Base-by-base conservation (phyloP, 2,888 invertebrate species). In the Salpingus planirostris region DNA sequence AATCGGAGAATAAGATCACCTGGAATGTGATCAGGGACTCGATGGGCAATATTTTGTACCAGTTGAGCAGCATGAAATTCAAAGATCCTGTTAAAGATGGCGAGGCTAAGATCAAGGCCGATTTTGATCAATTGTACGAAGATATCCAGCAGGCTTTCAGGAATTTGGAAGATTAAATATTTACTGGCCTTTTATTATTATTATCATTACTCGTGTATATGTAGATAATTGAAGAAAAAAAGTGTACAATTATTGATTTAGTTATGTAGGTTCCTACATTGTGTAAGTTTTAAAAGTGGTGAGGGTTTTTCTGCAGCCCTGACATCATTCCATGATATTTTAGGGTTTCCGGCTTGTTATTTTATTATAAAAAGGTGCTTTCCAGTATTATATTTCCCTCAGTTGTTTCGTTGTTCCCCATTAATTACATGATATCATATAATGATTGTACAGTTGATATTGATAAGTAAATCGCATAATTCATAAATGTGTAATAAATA, bases 1-100 rank as follows among this genome's bases (percentile, higher is more conserved):
- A 97, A 70, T 91, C 91, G 24, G 98, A 99, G 66, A 95, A 96
- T 74, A 97, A 97, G 74, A 86, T 92, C 60, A 99, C 98, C 40
- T 98, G 97, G 96, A 83, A 84, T 58, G 86, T 88, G 31, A 99
- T 99, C 66, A 80, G 91, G 45, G 98, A 99, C 62, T 86, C 91
- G 56, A 91, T 99, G 92, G 85, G 85, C 59, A 87, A 86, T 63
- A 85, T 92, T 55, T 78, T 99, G 54, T 96, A 98, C 72, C 92
- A 96, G 66, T 77, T 98, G 49, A 92, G 90, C 59, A 90, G 90
- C 62, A 98, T 98, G 97, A 98, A 98, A 70, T 98, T 98, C 77
- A 96, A 95, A 80, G 96, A 99, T 68, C 97, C 98, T 25, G 89
- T 92, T 13, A 93, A 92, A 67, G 97, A 98, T 53, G 97, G 97